Evolutionary conservation across 1,140 invertebrate species (phyloP), one percentile per base, ranked within the genome.

Genomic region (Sarcophaga bullata): DNA sequence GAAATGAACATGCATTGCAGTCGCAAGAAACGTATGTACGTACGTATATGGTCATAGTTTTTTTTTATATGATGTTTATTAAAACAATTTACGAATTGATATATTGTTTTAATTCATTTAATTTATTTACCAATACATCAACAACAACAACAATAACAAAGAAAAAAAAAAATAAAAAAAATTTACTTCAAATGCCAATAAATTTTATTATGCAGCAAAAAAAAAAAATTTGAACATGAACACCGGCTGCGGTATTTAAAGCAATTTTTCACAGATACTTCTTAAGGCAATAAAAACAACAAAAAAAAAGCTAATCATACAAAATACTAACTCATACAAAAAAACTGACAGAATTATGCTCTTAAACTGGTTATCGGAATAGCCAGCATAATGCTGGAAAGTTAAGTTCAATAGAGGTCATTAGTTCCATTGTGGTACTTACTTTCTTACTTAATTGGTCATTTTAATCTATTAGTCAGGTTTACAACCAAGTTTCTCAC

Each of bases 101-200:
- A 15, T 68, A 68, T 68, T 68, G 62, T 9, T 68, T 68, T 68
- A 68, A 68, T 68, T 68, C 19, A 68, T 68, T 68, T 37, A 37
- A 37, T 37, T 37, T 37, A 37, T 37, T 37, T 37, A 37, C 25
- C 25, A 37, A 37, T n/a, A 37, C 1, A 37, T 4, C 25, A 37
- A 37, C 25, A 37, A 37, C 25, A 37, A 37, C 25, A 37, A 4
- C 25, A 37, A 37, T 37, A 37, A 37, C 4, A 37, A 37, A 37
- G 25, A 37, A 37, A 37, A 58, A 58, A 58, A 5, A 58, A 58
- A 15, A 58, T 58, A 3, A 11, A 58, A 15, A n/a, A 58, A 58
- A 58, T 58, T 58, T 58, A 58, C n/a, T n/a, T 58, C 13, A 58
- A 58, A 58, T 58, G 6, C 25, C 25, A 37, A 37, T 37, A 37